Percentiles rank a stretch among this genome's conserved stretches.
Evolutionary conservation across 2,888 invertebrate genomes (phyloP).

Genomic region (Trissolcus japonicus): DNA sequence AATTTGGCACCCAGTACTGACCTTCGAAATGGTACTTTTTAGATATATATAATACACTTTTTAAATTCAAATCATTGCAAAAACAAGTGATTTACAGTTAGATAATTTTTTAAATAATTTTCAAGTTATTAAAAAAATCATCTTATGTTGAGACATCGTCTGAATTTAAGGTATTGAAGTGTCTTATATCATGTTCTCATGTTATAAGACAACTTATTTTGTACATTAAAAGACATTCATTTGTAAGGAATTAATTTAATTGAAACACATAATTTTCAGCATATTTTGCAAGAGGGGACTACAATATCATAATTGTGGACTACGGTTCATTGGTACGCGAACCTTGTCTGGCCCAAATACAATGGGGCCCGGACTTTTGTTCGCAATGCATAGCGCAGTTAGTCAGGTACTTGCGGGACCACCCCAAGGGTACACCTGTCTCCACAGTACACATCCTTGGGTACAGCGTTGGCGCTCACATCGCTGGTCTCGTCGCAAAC

Average conservation of each 20-base stretch:
- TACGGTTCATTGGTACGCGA: slow-evolving; percentile 87
- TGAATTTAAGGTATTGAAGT: background rate
- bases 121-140: too few species aligned
- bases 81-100: too few species aligned
- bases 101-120: too few species aligned
- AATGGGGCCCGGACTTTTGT: slow-evolving; percentile 78
- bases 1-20: slow-evolving; percentile 90
- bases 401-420: slow-evolving; percentile 85
- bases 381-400: slow-evolving; percentile 87
- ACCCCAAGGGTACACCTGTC: slow-evolving; percentile 86
- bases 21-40: slow-evolving; percentile 80
- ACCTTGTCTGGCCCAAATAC: slow-evolving; percentile 86
- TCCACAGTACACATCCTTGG: slow-evolving; percentile 88
- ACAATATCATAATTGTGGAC: slow-evolving; percentile 92
- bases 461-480: slow-evolving; percentile 92
- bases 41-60: too few species aligned
- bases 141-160: too few species aligned
- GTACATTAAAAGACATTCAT: too few species aligned
- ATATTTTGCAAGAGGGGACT: slow-evolving; percentile 87
- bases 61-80: too few species aligned
- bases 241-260: too few species aligned
- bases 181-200: background rate
- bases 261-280: slow-evolving; percentile 75
- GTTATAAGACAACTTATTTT: background rate
- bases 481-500: slow-evolving; percentile 89